Evolutionary conservation across 2,888 invertebrate species (phyloP).

Genomic region (Drosophila nr. medialis): DNA sequence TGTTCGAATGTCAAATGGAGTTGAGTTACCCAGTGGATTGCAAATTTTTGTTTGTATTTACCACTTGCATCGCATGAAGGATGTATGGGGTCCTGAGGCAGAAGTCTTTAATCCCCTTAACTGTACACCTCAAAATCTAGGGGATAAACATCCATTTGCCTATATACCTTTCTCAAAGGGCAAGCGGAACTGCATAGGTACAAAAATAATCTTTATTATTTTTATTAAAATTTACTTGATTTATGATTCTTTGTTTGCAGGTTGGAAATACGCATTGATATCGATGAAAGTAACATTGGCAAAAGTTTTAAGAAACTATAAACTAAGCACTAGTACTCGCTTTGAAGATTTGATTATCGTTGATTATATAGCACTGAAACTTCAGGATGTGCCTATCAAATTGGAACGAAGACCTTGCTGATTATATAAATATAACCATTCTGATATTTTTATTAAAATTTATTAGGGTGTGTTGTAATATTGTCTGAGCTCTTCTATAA

Average conservation of each 20-base stretch:
- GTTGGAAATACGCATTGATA: constrained; percentile 73
- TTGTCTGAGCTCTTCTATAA: not conserved
- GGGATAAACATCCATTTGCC: constrained; percentile 75
- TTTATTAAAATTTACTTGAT: not conserved
- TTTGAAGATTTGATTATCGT: constrained; percentile 73
- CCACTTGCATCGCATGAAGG: constrained; percentile 74
- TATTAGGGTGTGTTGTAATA: not conserved
- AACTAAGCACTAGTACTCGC: constrained; percentile 71
- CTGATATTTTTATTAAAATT: not conserved
- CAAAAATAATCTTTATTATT: not conserved
- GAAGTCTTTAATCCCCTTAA: constrained; percentile 81
- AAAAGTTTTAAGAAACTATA: constrained; percentile 73
- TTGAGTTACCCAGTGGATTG: constrained; percentile 72
- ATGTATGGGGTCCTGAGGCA: constrained; percentile 81
- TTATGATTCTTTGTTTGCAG: constrained; percentile 37
- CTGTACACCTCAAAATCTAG: constrained; percentile 78
- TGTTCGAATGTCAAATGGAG: constrained; percentile 66
- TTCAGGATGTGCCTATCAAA: constrained; percentile 66
- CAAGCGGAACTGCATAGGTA: constrained; percentile 80
- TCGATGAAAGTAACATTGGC: constrained; percentile 71
- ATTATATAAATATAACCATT: not conserved
- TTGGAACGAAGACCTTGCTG: constrained; percentile 46
- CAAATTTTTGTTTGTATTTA: constrained; percentile 72
- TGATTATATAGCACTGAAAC: constrained; percentile 68
- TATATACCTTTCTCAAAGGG: constrained; percentile 82